Conservation (phyloP, 2,888 invertebrate species). For the Machimus rusticus region DNA sequence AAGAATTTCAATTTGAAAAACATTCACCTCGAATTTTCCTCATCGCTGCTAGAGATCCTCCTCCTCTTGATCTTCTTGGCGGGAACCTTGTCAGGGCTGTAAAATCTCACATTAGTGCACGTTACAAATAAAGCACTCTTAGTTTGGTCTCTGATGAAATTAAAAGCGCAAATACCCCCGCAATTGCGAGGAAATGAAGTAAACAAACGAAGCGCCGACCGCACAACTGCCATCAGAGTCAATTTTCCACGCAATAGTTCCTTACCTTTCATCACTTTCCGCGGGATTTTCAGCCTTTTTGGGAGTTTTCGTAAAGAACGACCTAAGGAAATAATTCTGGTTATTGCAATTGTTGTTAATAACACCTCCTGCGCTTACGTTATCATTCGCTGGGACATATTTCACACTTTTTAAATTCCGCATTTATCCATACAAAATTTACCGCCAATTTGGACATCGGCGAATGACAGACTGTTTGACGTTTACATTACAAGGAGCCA, state of each 20-base stretch:
- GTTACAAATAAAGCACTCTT: not conserved
- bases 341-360: conserved; percentile 33
- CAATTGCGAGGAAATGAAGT: not conserved
- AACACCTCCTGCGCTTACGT: conserved; percentile 54
- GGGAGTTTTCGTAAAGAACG: conserved; percentile 61
- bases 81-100: conserved; percentile 42
- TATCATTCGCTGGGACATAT: conserved; percentile 58
- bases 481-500: not conserved
- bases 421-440: not conserved
- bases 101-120: conserved; percentile 46
- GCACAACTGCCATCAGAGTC: not conserved
- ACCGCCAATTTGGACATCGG: conserved; percentile 4
- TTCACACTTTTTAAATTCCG: not conserved
- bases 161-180: not conserved
- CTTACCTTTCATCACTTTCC: conserved; percentile 47
- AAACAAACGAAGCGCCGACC: not conserved
- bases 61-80: conserved; percentile 49
- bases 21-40: conserved; percentile 51
- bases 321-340: conserved; percentile 53
- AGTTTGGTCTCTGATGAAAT: not conserved
- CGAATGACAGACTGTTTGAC: no score
- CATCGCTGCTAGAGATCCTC: conserved; percentile 58
- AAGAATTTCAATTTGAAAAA: not conserved
- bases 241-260: not conserved
- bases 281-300: conserved; percentile 48